Base-by-base conservation (phyloP, 2,888 invertebrate species). In the Tachina fera region DNA sequence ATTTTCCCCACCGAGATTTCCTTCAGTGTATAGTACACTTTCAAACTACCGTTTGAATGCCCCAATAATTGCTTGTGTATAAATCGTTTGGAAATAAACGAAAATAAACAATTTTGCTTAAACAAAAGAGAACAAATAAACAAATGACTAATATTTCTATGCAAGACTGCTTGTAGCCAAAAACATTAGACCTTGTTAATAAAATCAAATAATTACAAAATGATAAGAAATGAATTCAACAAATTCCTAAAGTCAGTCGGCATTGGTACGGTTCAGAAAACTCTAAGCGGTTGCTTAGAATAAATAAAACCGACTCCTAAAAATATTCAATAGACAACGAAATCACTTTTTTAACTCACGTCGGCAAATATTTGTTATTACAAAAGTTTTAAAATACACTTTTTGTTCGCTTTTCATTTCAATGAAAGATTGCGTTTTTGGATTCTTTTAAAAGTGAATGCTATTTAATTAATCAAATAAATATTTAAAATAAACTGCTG, bases 81-180 rank as follows among this genome's bases (percentile, higher is more conserved):
- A 31, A 0, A 31, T 31, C 31, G 31, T 45, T 49, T 68, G 41
- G 19, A 41, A 41, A 19, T 19, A 14, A 19, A 43, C 3, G 39
- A 43, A 43, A 14, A 2, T 43, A 13, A 43, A 22, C n/a, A 53
- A 39, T 11, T 43, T 41, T 14, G 8, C 0, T 39, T 51, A 53
- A 68, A 51, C 0, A 16, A 3, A 68, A 10, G 11, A 9, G n/a
- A 41, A 51, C 13, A 72, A 49, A 39, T 13, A 41, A 47, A 41
- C 9, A 47, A 65, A 47, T 76, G 39, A 76, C 65, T 77, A 77
- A 60, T 14, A 43, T 14, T 49, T 58, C 41, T 47, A n/a, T 10
- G 53, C 70, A 72, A 79, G 63, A 71, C 63, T 58, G 72, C 56
- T 80, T 65, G 79, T 72, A 72, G 79, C 72, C 63, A 65, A 58